These are phyloP conservation scores for Jacana jacana DNA, from an alignment of 2,113 vertebrate genomes.

Conservation along the genomic window DNA sequence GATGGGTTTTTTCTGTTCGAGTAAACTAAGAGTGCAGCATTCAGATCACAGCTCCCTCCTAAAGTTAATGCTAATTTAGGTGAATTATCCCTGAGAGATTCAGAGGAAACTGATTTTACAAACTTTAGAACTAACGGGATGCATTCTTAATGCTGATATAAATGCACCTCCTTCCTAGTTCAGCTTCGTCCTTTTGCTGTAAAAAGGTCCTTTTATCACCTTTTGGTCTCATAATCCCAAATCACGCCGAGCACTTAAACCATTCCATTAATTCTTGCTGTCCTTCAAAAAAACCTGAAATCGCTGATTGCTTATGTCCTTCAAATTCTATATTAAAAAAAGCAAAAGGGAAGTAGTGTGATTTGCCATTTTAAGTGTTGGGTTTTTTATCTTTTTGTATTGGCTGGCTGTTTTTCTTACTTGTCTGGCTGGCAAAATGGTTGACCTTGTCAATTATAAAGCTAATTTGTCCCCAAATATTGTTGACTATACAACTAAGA, in stretches of 20 bases:
- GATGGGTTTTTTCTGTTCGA: background rate
- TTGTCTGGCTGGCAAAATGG: background rate
- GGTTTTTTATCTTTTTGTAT: background rate
- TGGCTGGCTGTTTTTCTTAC: background rate
- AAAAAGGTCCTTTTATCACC: conserved; percentile 7
- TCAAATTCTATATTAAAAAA: background rate
- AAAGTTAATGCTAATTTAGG: conserved; percentile 52
- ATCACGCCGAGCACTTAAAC: conserved; percentile 17
- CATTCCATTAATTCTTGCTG: conserved; percentile 1
- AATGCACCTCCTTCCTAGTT: background rate
- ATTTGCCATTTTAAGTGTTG: background rate
- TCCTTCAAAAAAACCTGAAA: background rate
- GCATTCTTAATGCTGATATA: conserved; percentile 35
- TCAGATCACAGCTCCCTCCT: conserved; percentile 43
- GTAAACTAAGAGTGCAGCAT: conserved; percentile 32
- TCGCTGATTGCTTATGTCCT: background rate
- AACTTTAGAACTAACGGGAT: conserved; percentile 28
- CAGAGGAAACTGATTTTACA: conserved; percentile 29
- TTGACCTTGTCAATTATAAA: background rate
- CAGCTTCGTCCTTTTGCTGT: conserved; percentile 11
- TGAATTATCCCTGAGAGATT: conserved; percentile 43
- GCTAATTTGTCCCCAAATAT: background rate
- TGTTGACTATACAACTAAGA: background rate
- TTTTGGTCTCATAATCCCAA: conserved; percentile 46
- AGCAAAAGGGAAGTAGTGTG: background rate